Evolutionary conservation across 1,140 invertebrate species (phyloP).

Genomic region (Zaprionus gabonicus): DNA sequence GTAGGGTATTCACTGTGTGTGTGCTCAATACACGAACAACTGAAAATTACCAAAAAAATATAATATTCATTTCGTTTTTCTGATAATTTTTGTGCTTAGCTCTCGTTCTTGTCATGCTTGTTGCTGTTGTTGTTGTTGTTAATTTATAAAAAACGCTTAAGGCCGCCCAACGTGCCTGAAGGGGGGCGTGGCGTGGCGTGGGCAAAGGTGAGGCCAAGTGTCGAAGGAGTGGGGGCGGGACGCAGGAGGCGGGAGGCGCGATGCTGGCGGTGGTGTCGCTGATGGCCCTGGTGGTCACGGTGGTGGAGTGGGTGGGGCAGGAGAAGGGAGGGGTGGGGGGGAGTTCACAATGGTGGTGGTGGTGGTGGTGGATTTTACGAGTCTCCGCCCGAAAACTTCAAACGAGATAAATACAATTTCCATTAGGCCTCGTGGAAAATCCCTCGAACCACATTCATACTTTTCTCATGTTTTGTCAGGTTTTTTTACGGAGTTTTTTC

Average conservation of each 20-base stretch:
- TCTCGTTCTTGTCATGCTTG: conserved; percentile 5
- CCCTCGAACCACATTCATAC: conserved; percentile 78
- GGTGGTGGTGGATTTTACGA: conserved; percentile 52
- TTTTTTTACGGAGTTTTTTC: conserved; percentile 55
- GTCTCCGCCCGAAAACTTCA: conserved; percentile 61
- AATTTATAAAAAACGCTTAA: conserved; percentile 82
- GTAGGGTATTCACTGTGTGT: conserved; percentile 1
- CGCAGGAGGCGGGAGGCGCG: background rate
- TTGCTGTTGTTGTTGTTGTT: conserved; percentile 60
- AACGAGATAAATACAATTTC: conserved; percentile 83
- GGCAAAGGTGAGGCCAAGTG: conserved; percentile 74
- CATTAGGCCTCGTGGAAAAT: conserved; percentile 76
- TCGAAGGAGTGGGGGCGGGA: conserved; percentile 27
- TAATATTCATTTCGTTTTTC: conserved; percentile 77
- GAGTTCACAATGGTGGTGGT: background rate
- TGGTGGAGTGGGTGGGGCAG: background rate
- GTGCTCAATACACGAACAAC: background rate
- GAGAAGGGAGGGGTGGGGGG: conserved; percentile 18
- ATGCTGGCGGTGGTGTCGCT: conserved; percentile 2
- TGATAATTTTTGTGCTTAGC: conserved; percentile 70
- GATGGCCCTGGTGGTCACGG: conserved; percentile 4
- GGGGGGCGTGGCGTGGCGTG: conserved; percentile 20
- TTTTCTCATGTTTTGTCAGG: conserved; percentile 53
- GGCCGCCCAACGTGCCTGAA: conserved; percentile 38
- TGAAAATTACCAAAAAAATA: conserved; percentile 70